Base-by-base conservation (phyloP, 1,140 invertebrate species). In the Drosophila jambulina region DNA sequence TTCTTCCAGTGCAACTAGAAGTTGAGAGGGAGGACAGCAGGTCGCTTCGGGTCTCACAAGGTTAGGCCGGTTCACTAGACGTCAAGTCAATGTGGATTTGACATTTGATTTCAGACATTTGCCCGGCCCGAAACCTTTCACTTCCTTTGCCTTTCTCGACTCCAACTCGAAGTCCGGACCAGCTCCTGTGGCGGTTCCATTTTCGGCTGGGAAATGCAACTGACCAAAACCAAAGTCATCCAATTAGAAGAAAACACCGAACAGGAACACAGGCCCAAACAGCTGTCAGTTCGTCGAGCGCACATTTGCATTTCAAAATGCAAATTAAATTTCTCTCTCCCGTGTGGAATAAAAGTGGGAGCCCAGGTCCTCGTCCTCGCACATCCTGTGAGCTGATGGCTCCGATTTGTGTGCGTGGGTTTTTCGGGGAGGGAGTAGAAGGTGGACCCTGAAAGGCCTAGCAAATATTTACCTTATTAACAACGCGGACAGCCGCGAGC, bases 391-490 rank as follows among this genome's bases (percentile, higher is more conserved):
- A 2, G 49, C 49, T 51, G 49, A 15, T 8, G 49, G 53, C 48
- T 21, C 10, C 56, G 56, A 61, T 68, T 76, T 75, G 78, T 75
- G 57, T 62, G 61, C 48, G 29, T 40, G 42, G 53, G 32, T 43
- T 12, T 19, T 19, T n/a, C 1, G 12, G 1, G 43, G 5, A 15
- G 12, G 4, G 19, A 7, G 4, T 3, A 21, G 19, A 1, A 2
- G n/a, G 1, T 0, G 62, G 27, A 10, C 23, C 75, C 78, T 51
- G 51, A 74, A 74, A 71, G 63, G 72, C 34, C 51, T 29, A 27
- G 72, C 69, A 88, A 87, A 87, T 88, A 88, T 88, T 88, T 83
- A 79, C 84, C 74, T 81, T 90, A 83, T 87, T 87, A 88, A 75
- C 84, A 71, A 43, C 45, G 58, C 38, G 64, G 65, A 75, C 84